phyloP scores from a whole-genome alignment of 2,888 invertebrate genomes.

The Pseudococcus viburni region DNA sequence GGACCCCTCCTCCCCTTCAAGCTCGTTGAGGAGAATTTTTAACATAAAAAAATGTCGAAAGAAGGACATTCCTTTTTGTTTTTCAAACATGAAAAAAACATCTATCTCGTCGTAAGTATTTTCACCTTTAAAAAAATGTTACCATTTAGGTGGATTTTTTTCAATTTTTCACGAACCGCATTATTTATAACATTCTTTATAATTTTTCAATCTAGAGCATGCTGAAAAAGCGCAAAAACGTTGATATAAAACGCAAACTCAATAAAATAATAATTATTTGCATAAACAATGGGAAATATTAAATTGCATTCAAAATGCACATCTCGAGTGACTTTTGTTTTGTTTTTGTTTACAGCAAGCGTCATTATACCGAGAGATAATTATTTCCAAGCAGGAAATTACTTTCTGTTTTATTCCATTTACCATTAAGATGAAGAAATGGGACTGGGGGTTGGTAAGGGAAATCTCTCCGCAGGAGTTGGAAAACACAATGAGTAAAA shows the following conservation, averaged over 20 bases:
- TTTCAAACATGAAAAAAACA: no score
- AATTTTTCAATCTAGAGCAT: neutral
- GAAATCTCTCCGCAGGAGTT: neutral
- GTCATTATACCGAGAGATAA: slow-evolving; percentile 1
- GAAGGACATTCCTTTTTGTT: no score
- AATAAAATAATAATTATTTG: slow-evolving; percentile 24
- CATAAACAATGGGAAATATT: slow-evolving; percentile 9
- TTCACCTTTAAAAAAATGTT: neutral
- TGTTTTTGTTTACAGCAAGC: neutral
- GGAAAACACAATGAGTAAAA: slow-evolving; percentile 8
- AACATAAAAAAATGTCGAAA: no score
- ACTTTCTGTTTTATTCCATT: slow-evolving; percentile 8
- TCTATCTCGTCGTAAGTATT: no score
- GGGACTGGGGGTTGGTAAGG: neutral
- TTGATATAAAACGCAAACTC: neutral
- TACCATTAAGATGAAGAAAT: neutral
- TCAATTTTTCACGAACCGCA: neutral
- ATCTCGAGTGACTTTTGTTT: slow-evolving; percentile 15
- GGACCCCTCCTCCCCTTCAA: no score
- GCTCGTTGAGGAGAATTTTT: no score
- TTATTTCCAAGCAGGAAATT: slow-evolving; percentile 22
- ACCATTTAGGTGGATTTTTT: neutral
- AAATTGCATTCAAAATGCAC: slow-evolving; percentile 25
- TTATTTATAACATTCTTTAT: neutral
- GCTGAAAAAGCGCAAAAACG: neutral